Evolutionary conservation across 2,888 invertebrate species (phyloP).

Genomic region (Ferdinandea cuprea): DNA sequence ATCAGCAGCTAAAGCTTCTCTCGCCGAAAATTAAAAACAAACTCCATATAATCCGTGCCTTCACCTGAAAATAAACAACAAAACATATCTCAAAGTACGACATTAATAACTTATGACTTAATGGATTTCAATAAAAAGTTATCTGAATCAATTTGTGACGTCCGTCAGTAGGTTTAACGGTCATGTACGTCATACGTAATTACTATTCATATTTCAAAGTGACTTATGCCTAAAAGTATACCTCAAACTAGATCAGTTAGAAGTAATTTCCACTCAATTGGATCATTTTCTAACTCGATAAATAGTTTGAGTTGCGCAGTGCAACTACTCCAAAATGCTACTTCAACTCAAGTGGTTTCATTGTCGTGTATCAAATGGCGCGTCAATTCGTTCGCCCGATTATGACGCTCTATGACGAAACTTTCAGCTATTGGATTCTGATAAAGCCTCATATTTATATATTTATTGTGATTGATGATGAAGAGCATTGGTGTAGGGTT

Average conservation of each 20-base stretch:
- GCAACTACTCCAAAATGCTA: neutral
- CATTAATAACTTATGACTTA: no score
- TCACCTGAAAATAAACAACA: no score
- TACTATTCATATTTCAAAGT: neutral
- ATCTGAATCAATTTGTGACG: no score
- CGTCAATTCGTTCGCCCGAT: neutral
- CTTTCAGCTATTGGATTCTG: neutral
- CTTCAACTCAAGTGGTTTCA: neutral
- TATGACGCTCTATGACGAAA: neutral
- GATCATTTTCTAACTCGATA: neutral
- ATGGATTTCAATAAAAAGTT: no score
- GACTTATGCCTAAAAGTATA: neutral
- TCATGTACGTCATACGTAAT: no score
- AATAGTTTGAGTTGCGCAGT: neutral
- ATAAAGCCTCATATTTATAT: neutral
- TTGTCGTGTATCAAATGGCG: neutral
- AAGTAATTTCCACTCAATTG: neutral
- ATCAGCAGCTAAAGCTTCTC: no score
- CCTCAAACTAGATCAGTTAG: neutral
- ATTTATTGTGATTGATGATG: conserved; percentile 32
- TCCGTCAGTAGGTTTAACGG: no score
- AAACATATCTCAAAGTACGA: no score
- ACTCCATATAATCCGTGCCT: no score
- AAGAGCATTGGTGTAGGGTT: neutral
- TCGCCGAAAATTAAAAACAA: no score